phyloP scores from a whole-genome alignment of 2,797 vertebrate genomes.

The Stomatorhinus walkeri region DNA sequence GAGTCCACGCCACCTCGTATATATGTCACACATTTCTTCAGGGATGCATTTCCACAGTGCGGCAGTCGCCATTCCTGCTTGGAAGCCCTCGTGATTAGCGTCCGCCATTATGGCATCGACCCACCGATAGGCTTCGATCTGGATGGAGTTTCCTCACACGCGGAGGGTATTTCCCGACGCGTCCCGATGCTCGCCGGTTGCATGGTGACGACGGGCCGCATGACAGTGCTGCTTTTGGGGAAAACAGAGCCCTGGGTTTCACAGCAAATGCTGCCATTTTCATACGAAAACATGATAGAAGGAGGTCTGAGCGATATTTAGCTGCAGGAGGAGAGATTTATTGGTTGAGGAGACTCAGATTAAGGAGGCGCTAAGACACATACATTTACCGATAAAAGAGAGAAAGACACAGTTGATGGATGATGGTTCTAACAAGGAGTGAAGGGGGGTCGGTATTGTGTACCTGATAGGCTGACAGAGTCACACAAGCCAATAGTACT shows the following conservation, averaged over 20 bases:
- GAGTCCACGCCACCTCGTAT: constrained; percentile 87
- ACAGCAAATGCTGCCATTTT: constrained; percentile 27
- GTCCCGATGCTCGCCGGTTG: not conserved
- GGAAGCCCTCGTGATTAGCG: constrained; percentile 34
- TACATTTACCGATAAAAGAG: not conserved
- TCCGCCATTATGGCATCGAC: constrained; percentile 16
- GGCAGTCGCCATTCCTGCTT: constrained; percentile 71
- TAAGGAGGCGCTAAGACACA: constrained; percentile 28
- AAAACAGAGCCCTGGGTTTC: not conserved
- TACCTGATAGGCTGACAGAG: not conserved
- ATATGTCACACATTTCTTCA: constrained; percentile 95
- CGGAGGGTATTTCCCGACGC: not conserved
- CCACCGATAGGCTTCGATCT: constrained; percentile 8
- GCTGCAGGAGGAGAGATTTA: constrained; percentile 40
- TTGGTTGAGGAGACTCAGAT: constrained; percentile 41
- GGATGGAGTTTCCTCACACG: not conserved
- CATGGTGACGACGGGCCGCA: not conserved
- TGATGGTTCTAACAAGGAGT: not conserved
- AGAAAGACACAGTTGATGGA: not conserved
- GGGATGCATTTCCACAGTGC: constrained; percentile 71
- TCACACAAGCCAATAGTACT: not conserved
- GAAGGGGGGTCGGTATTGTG: not conserved
- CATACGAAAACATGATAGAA: constrained; percentile 27
- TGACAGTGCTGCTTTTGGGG: not conserved
- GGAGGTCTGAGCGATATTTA: constrained; percentile 37